Evolutionary conservation across 1,140 invertebrate species (phyloP), one percentile per base, ranked within the genome.

Genomic region (Branchinecta lynchi): DNA sequence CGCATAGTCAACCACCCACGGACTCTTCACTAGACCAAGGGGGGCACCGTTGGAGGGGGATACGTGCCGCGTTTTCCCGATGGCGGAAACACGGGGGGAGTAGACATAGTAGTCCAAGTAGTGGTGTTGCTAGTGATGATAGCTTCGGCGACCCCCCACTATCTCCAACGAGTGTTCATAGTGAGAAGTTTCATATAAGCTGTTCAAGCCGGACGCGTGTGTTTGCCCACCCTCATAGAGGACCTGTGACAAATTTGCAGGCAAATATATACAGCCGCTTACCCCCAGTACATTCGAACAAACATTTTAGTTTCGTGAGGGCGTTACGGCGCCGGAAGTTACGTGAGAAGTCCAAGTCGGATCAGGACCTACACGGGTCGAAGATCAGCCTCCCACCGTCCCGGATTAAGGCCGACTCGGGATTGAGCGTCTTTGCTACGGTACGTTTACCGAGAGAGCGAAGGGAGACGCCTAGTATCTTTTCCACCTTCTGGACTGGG

Each of bases 231-330:
- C 51, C 51, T 6, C 51, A 60, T 60, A 12, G 51, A 60, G 51
- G 51, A 12, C 51, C 51, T 60, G 51, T 60, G 12, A 20, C 17
- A 12, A 60, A 60, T 20, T 20, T 20, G 6, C 51, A 60, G 17
- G 51, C 51, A 3, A 60, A 60, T 60, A 60, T 60, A 15, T 60
- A 60, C 6, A 60, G 51, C 17, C 12, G 51, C 12, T 6, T 60
- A 20, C 51, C 51, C 12, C 51, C 2, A 12, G 17, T 60, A 3
- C 51, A 60, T 60, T 60, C 51, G 6, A 60, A 60, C 17, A 60
- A 60, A 60, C 51, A 60, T 60, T 60, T 60, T 60, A 60, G 51
- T 60, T 60, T 60, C 17, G 51, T 60, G 12, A 12, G 51, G 12
- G 51, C 51, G 12, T 60, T 60, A 60, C 12, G 51, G 17, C 51